Evolutionary conservation across 1,140 invertebrate genomes (phyloP), one percentile per base, ranked within the genome.

Genomic region (Dendrolimus kikuchii): DNA sequence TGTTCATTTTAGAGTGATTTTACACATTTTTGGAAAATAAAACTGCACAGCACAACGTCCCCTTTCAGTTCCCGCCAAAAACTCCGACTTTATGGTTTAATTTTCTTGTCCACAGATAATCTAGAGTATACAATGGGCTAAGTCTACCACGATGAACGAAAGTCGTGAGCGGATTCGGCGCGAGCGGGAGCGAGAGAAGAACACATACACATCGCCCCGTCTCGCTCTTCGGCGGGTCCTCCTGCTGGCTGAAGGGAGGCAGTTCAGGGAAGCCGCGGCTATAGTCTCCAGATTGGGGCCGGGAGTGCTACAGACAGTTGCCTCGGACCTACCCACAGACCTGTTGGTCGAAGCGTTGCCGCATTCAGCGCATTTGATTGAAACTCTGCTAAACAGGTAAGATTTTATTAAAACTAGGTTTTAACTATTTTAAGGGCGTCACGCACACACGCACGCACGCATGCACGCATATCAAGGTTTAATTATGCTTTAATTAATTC

Each of bases 281-380:
- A 92, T 96, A 37, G 89, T 97, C 43, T 89, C 92, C 23, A 89
- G 94, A 49, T 83, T 96, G 5, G 93, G 93, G 8, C 89, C 91
- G 40, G 92, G 91, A 1, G 94, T 94, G 2, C 88, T 96, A 57
- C 90, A 91, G 52, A 90, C 90, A 5, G 92, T 95, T 8, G 89
- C 92, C 0, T 84, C 90, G 0, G 95, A 97, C 59, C 86, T 98
- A 53, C 96, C 96, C 0, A 89, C 97, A 10, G 96, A 97, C 73
- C 85, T 96, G 60, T 90, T 98, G 62, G 92, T 97, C 37, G 95
- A 97, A 63, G 91, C 95, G 4, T 89, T 98, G 81, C 96, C 96
- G 3, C 92, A 95, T 74, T 95, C 93, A 48, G 90, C 96, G 2
- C 92, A 94, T 59, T 88, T 98, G 42, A 82, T 98, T 46, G 96